Evolutionary conservation across 2,888 invertebrate species (phyloP), one percentile per base, ranked within the genome.

Genomic region (Leucophenga maculata): DNA sequence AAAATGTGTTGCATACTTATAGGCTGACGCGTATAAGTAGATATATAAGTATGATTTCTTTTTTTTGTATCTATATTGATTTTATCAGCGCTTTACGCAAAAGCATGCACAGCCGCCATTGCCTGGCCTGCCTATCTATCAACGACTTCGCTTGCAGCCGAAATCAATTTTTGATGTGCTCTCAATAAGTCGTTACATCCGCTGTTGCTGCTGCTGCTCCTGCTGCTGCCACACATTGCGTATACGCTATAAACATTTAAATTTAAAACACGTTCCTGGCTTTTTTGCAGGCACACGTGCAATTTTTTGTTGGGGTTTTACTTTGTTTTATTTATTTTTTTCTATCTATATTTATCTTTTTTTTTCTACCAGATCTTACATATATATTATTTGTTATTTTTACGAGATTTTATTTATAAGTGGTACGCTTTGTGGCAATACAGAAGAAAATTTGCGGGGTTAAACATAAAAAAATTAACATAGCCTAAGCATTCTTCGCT

Each of bases 121-220:
- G 9, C n/a, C 18, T 26, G 60, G 13, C 18, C 32, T 20, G 32
- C 16, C 46, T 62, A 46, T 62, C 44, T 62, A 14, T 32, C 66
- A 26, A 50, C 46, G 52, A n/a, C 22, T 48, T 11, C 65, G 48
- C 39, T 50, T 26, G 31, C 60, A 44, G 31, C n/a, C 39, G 78
- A 82, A 85, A 85, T 82, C 84, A 82, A 84, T 81, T 81, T 78
- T 80, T 83, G 79, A 75, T 81, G 83, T 75, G 72, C 76, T 78
- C 79, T 81, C 83, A 81, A 79, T 81, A 79, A 81, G 80, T 80
- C 74, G 79, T 79, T 77, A 78, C 79, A 81, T 81, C 80, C 84
- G 74, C 74, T 72, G 65, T 71, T 65, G 64, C 70, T n/a, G n/a
- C n/a, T n/a, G n/a, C n/a, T n/a, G n/a, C n/a, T n/a, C n/a, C 74